Evolutionary conservation across 2,113 vertebrate species (phyloP).

Genomic region (Acrocephalus kingi): DNA sequence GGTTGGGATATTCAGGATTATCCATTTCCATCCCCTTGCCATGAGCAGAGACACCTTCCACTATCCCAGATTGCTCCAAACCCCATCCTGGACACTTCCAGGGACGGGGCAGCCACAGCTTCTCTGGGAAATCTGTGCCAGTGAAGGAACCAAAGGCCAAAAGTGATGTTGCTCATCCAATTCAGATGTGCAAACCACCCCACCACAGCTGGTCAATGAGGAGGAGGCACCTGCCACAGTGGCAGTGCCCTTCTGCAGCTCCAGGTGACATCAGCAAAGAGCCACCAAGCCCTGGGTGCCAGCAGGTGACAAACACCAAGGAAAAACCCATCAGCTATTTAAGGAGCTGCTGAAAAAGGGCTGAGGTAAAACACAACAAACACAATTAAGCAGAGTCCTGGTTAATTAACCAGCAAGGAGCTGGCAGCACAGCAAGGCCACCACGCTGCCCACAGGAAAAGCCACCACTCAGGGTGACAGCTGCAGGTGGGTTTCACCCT

Average conservation of each 20-base stretch:
- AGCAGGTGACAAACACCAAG: not conserved
- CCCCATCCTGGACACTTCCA: not conserved
- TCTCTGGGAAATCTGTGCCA: not conserved
- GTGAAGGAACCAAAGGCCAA: not conserved
- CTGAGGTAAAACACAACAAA: not conserved
- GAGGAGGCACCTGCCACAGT: not conserved
- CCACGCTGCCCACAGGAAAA: not conserved
- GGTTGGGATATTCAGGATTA: not conserved
- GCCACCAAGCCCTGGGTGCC: not conserved
- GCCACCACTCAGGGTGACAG: not conserved
- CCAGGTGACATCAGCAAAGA: not conserved
- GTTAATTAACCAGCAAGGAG: not conserved
- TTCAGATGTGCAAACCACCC: not conserved
- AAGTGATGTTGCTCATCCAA: not conserved
- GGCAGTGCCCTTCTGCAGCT: not conserved
- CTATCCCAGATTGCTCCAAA: not conserved
- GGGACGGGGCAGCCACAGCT: not conserved
- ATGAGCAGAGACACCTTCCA: not conserved
- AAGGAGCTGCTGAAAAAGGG: not conserved
- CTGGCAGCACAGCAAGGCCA: not conserved
- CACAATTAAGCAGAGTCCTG: not conserved
- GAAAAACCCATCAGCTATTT: not conserved
- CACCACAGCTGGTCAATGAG: not conserved
- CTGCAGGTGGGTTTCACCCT: not conserved
- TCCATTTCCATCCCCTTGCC: not conserved